Base-by-base conservation (phyloP, 2,797 vertebrate species). In the Macrochelys suwanniensis region DNA sequence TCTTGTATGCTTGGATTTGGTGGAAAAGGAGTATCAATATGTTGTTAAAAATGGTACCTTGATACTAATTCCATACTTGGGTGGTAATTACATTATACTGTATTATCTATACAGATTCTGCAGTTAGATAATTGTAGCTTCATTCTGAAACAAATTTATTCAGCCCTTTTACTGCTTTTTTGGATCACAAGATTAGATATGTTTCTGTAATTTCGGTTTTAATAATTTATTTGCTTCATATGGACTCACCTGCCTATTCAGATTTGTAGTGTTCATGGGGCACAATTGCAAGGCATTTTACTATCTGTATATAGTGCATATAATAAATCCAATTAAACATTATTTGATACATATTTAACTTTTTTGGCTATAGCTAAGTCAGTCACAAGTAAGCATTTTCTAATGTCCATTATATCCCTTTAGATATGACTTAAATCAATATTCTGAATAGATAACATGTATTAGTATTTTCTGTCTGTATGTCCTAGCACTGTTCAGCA, bases 401-500 rank as follows among this genome's bases (percentile, higher is more conserved):
- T 98, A 98, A 98, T 96, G 97, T 98, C 96, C 98, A 98, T 98
- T 97, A 97, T 97, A 97, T 97, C 97, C 97, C 97, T 98, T 98
- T 98, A 98, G 97, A 97, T 98, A 98, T 98, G 96, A 97, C 95
- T 98, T 97, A 98, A 98, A 96, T 97, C 97, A 96, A 92, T 98
- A 98, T 98, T 98, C 98, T 97, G 95, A 98, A 97, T 98, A 98
- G 98, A 97, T 98, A 98, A 98, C 98, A 98, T 96, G 98, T 98
- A 97, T 98, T 98, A 97, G 98, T 99, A 98, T 97, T 98, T 97
- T 98, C 98, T 98, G 98, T 99, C 98, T 99, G 98, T 99, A 99
- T 99, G 99, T 99, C 98, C 98, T 98, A 98, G 98, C 99, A 98
- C 98, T 98, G 98, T 98, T 98, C 98, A 98, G 97, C 97, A 98